phyloP scores from a whole-genome alignment of 2,797 vertebrate genomes.

The Setipinna tenuifilis region DNA sequence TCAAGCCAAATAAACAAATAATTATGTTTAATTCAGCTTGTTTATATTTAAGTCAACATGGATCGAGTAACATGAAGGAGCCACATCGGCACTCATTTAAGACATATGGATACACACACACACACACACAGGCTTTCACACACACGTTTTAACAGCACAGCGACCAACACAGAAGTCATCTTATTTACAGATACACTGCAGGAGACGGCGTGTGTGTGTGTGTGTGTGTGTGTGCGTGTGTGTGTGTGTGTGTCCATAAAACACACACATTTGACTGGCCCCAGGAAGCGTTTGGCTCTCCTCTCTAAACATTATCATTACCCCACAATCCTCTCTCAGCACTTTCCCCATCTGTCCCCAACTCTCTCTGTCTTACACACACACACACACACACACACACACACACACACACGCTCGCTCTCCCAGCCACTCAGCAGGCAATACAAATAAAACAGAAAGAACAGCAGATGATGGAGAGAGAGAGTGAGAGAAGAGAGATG shows the following conservation, averaged over 20 bases:
- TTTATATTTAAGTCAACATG: too few species aligned
- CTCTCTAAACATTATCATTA: conserved; percentile 23
- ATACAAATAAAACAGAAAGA: background rate
- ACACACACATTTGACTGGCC: conserved; percentile 14
- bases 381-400: conserved; percentile 1
- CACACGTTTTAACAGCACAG: background rate
- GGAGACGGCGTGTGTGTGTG: background rate
- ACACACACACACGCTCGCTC: background rate
- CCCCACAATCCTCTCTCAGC: conserved; percentile 13
- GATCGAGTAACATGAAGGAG: too few species aligned
- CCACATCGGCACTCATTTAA: too few species aligned
- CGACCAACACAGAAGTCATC: background rate
- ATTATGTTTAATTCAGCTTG: background rate
- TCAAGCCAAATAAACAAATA: conserved; percentile 22
- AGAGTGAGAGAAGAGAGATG: background rate
- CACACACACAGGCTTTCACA: background rate
- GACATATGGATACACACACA: background rate
- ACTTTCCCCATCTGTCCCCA: conserved; percentile 14
- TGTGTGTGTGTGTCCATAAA: background rate
- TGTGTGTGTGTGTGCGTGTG: background rate
- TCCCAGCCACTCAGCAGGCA: background rate
- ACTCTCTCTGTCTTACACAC: background rate
- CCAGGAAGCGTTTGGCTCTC: background rate
- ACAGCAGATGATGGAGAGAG: background rate
- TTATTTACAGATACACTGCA: background rate